phyloP scores from a whole-genome alignment of 2,797 vertebrate species.

The Rhabdomys pumilio region DNA sequence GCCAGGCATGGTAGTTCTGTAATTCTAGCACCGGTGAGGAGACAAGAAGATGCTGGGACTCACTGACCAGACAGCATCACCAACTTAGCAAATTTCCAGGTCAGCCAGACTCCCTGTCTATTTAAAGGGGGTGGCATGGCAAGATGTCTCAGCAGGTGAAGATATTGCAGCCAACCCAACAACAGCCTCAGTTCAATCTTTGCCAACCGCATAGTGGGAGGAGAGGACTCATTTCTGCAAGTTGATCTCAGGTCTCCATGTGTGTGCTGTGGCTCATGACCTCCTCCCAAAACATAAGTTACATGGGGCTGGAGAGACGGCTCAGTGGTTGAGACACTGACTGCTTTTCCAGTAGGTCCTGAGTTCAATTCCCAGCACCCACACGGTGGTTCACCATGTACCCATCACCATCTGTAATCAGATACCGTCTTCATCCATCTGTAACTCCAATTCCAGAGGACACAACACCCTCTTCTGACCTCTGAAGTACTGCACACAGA shows the following conservation, averaged over 20 bases:
- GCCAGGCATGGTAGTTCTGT: background rate
- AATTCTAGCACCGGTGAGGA: background rate
- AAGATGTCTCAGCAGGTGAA: background rate
- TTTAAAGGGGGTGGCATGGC: background rate
- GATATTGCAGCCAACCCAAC: background rate
- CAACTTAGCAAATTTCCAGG: background rate
- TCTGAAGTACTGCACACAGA: background rate
- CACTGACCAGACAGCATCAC: background rate
- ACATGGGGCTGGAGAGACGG: too few relatives aligned
- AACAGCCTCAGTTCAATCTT: background rate
- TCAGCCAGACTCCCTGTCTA: background rate
- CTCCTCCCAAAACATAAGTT: background rate
- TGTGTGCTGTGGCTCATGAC: background rate
- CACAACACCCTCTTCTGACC: background rate
- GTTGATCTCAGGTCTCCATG: background rate
- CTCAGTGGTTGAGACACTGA: too few relatives aligned
- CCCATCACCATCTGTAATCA: too few relatives aligned
- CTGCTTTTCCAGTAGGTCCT: too few relatives aligned
- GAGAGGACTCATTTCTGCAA: background rate
- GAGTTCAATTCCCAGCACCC: too few relatives aligned
- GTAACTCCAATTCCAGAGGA: background rate
- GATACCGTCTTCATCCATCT: background rate
- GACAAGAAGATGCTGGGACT: background rate
- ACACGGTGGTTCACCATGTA: too few relatives aligned
- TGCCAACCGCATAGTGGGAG: background rate